These are phyloP conservation scores for Margaritifera margaritifera DNA, from an alignment of 2,888 invertebrate species.

Conservation along the genomic window DNA sequence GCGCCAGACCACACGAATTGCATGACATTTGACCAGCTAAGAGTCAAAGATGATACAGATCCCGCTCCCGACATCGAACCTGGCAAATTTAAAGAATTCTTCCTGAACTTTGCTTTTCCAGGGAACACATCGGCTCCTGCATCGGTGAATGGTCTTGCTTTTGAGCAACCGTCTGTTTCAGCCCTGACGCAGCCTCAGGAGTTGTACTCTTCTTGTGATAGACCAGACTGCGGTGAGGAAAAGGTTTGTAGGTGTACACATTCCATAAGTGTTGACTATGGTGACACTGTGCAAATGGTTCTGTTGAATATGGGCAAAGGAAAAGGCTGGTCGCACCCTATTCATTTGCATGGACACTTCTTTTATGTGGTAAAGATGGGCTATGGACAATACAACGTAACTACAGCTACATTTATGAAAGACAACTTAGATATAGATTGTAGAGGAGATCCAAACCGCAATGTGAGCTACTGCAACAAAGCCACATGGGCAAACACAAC, in stretches of 20 bases:
- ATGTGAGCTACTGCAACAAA: conserved; percentile 21
- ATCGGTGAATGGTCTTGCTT: conserved; percentile 27
- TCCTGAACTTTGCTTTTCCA: conserved; percentile 19
- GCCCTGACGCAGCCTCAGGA: conserved; percentile 24
- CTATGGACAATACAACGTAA: conserved; percentile 17
- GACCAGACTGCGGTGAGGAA: conserved; percentile 10
- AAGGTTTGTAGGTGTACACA: conserved; percentile 21
- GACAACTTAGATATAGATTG: conserved; percentile 31
- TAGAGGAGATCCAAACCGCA: conserved; percentile 23
- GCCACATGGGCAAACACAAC: conserved; percentile 24
- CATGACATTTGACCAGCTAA: conserved; percentile 7
- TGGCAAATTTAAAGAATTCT: conserved; percentile 7
- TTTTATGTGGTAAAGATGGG: conserved; percentile 38
- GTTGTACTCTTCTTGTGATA: conserved; percentile 9
- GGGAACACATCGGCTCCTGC: conserved; percentile 2
- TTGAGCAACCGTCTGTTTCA: conserved; percentile 16
- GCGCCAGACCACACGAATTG: conserved; percentile 1
- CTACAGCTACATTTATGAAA: conserved; percentile 14
- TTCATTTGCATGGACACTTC: conserved; percentile 43
- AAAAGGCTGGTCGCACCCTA: conserved; percentile 27
- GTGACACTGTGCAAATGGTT: conserved; percentile 21
- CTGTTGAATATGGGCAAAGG: conserved; percentile 25
- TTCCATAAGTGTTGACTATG: conserved; percentile 11
- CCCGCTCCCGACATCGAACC: not conserved
- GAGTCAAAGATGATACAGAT: conserved; percentile 9